Evolutionary conservation across 2,888 invertebrate genomes (phyloP).

Genomic region (Pristionchus maxplancki): DNA sequence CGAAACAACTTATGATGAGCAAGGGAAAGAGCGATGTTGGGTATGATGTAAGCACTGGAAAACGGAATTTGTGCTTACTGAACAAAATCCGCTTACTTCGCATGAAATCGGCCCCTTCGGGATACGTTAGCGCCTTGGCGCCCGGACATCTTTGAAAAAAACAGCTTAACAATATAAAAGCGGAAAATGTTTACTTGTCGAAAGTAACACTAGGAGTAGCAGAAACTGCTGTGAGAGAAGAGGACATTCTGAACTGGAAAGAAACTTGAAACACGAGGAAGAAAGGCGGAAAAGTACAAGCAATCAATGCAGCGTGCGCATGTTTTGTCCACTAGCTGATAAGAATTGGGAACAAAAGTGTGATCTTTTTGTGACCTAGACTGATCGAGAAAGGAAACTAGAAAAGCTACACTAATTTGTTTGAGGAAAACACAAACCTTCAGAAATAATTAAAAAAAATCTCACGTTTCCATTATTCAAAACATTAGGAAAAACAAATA

Average conservation of each 20-base stretch:
- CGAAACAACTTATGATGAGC: not conserved
- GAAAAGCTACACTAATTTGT: not conserved
- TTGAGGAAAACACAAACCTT: not conserved
- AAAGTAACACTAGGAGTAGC: not conserved
- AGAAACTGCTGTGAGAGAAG: not conserved
- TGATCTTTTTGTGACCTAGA: not conserved
- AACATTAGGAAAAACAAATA: not conserved
- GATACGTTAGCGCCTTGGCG: constrained; percentile 14
- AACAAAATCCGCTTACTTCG: not conserved
- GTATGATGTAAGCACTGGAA: constrained; percentile 18
- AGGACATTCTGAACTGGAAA: not conserved
- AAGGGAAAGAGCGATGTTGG: not conserved
- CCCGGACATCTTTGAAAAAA: constrained; percentile 31
- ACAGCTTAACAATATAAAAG: too few relatives aligned
- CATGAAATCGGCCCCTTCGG: constrained; percentile 24
- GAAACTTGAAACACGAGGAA: not conserved
- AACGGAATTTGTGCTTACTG: not conserved
- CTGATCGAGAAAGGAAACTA: not conserved
- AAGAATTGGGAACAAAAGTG: not conserved
- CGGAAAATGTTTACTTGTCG: not conserved
- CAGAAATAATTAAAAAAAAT: not conserved
- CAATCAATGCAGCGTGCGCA: not conserved
- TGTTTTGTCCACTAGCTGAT: not conserved
- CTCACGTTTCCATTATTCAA: not conserved
- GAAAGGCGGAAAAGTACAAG: not conserved